Conservation (phyloP, 2,888 invertebrate species). For the Caenorhabditis imperialis region DNA sequence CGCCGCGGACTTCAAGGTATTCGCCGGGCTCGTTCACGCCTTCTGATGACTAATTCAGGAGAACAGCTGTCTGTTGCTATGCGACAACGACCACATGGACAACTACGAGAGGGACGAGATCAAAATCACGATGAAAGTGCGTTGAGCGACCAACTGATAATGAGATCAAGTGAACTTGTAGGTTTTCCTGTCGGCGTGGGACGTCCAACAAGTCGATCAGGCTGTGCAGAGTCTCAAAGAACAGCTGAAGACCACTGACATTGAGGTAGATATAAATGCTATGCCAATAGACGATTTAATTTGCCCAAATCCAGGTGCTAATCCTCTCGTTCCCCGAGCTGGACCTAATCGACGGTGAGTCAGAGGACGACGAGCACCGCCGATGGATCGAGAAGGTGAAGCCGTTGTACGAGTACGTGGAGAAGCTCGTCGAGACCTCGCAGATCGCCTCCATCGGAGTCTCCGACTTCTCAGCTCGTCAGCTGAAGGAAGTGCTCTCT, state of each 20-base stretch:
- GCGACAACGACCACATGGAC: constrained; percentile 71
- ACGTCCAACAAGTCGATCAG: constrained; percentile 66
- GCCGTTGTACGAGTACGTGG: constrained; percentile 65
- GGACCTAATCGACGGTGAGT: constrained; percentile 64
- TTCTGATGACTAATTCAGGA: constrained; percentile 56
- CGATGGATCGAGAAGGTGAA: constrained; percentile 62
- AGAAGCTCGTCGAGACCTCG: constrained; percentile 66
- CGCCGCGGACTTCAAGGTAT: constrained; percentile 65
- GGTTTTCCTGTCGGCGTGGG: constrained; percentile 65
- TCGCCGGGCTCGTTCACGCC: too few relatives aligned
- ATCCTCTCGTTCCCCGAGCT: constrained; percentile 74
- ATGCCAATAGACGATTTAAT: too few relatives aligned
- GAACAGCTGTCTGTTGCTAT: constrained; percentile 72
- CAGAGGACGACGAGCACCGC: constrained; percentile 58
- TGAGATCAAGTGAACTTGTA: constrained; percentile 8
- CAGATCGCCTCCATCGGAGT: constrained; percentile 74
- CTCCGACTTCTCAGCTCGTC: constrained; percentile 71
- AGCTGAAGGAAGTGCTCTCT: constrained; percentile 60
- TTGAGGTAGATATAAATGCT: too few relatives aligned
- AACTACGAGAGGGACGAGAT: constrained; percentile 76
- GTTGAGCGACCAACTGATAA: too few relatives aligned
- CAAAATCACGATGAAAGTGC: constrained; percentile 77
- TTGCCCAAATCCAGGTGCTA: constrained; percentile 54
- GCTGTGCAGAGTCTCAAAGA: constrained; percentile 64
- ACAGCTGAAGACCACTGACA: constrained; percentile 71